These are phyloP conservation scores for Rachycentron canadum DNA, from an alignment of 2,797 vertebrate genomes.

Conservation along the genomic window DNA sequence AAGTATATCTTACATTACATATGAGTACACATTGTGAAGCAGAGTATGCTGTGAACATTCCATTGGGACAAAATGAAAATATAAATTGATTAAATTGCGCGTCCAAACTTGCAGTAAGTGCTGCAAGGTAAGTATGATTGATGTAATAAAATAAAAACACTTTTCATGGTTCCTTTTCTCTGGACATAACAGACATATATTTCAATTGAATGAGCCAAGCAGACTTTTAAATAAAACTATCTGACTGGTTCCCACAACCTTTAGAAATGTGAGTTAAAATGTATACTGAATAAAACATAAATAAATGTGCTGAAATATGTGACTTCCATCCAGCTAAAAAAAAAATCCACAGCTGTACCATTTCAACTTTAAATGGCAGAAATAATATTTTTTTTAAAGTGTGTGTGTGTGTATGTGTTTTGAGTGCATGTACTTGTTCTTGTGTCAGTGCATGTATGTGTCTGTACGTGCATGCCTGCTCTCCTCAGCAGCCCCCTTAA, in stretches of 20 bases:
- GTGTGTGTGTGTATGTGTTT: constrained; percentile 32
- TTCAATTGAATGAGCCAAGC: constrained; percentile 25
- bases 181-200: constrained; percentile 30
- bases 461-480: constrained; percentile 46
- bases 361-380: constrained; percentile 67
- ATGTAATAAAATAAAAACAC: constrained; percentile 69
- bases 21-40: constrained; percentile 68
- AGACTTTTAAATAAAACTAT: constrained; percentile 41
- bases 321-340: constrained; percentile 66
- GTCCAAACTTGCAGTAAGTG: constrained; percentile 60
- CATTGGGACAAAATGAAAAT: constrained; percentile 60
- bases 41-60: constrained; percentile 54
- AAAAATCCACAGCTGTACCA: constrained; percentile 69
- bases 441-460: constrained; percentile 42
- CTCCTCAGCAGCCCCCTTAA: constrained; percentile 64
- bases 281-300: constrained; percentile 71
- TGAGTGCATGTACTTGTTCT: constrained; percentile 23
- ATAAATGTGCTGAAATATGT: constrained; percentile 78
- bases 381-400: constrained; percentile 57
- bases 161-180: constrained; percentile 42
- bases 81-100: constrained; percentile 72
- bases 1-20: constrained; percentile 77
- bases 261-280: constrained; percentile 72
- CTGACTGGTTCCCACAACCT: constrained; percentile 42
- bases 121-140: constrained; percentile 62